Evolutionary conservation across 2,113 vertebrate genomes (phyloP), one percentile per base, ranked within the genome.

Genomic region (Delphinus delphis): DNA sequence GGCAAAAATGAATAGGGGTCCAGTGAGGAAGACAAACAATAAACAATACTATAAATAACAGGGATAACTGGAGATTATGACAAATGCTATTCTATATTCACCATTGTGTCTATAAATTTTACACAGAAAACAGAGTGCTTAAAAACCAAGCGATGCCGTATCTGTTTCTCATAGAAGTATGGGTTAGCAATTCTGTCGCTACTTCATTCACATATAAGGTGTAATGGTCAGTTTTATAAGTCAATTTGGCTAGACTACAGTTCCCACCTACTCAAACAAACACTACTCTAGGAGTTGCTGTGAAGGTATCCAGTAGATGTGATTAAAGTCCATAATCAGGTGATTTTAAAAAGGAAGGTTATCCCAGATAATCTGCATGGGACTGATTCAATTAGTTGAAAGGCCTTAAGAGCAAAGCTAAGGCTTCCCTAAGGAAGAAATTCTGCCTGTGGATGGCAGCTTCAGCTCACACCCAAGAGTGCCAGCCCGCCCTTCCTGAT

Each of bases 11-110:
- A 62, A 33, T 1, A 82, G 47, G 33, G 60, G 33, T 17, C 23
- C 50, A 67, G 33, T 3, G 10, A 81, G 10, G 44, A 88, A 44
- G 31, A 65, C 1, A 73, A 82, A 94, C 44, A 70, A 53, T 26
- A 70, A 87, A 95, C 63, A 84, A 92, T 60, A 70, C 62, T 12
- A 83, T 31, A 84, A 94, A 90, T 58, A 70, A 58, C 67, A 76
- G 14, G 47, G 25, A 23, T 15, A 95, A 80, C 0, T 28, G 53
- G 41, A 68, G 13, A 67, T 77, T 47, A 47, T 44, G 26, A 33
- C 44, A 70, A 76, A 8, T 55, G 26, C 47, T 92, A 9, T 53
- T 68, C 28, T 62, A 62, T 38, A 89, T n/a, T 88, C 25, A 79
- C 41, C n/a, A 60, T 23, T 2, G 47, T 18, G 3, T 73, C 41